These are phyloP conservation scores for Cataglyphis rosenhaueri DNA, from an alignment of 2,888 invertebrate genomes.

Conservation along the genomic window DNA sequence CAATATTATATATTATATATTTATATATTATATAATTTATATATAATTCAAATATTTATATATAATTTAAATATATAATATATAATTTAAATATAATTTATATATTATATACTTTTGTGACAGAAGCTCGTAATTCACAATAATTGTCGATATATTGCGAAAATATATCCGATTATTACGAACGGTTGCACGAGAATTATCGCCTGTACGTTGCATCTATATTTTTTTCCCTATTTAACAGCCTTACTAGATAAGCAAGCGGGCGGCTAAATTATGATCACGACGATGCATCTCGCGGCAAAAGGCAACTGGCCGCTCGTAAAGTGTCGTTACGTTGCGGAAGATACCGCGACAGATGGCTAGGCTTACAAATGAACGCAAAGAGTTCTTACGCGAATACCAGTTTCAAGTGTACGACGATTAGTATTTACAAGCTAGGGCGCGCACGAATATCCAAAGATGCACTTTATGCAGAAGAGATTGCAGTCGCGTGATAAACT, in stretches of 20 bases:
- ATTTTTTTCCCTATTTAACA: background rate
- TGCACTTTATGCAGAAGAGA: background rate
- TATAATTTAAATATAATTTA: too few relatives aligned
- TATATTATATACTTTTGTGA: too few relatives aligned
- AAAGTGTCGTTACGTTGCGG: slow-evolving; percentile 31
- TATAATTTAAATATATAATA: too few relatives aligned
- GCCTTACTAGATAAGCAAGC: background rate
- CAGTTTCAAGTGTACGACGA: slow-evolving; percentile 17
- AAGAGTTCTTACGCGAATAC: background rate
- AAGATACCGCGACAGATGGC: slow-evolving; percentile 25
- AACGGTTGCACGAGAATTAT: background rate
- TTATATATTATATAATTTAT: too few relatives aligned
- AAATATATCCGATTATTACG: background rate
- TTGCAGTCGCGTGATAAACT: slow-evolving; percentile 40
- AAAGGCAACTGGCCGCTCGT: slow-evolving; percentile 31
- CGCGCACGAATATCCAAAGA: background rate
- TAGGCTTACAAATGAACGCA: slow-evolving; percentile 6
- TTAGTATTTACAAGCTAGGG: slow-evolving; percentile 28
- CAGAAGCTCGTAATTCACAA: background rate
- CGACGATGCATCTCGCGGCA: slow-evolving; percentile 1
- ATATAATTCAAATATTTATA: too few relatives aligned
- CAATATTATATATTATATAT: background rate
- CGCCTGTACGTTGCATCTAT: background rate
- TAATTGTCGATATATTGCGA: background rate
- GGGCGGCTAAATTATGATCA: background rate